Evolutionary conservation across 2,888 invertebrate species (phyloP), one percentile per base, ranked within the genome.

Genomic region (Cactoblastis cactorum): DNA sequence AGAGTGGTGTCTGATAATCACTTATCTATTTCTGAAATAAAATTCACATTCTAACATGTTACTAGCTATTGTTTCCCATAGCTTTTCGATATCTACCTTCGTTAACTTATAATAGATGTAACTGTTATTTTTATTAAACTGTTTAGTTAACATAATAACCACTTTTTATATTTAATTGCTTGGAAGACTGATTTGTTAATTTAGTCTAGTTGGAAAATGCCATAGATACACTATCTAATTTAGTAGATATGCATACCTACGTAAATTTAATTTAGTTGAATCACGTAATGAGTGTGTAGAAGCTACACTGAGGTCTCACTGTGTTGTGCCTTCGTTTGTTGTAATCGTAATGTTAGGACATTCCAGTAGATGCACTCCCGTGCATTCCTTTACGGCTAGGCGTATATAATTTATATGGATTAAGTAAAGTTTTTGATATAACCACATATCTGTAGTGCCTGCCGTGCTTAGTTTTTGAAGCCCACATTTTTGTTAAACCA

Each of bases 151-250:
- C 65, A 67, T 66, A 66, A 69, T 69, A n/a, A 69, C 76, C 78
- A 77, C 74, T 77, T 81, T 78, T 84, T 81, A 77, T 82, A 85
- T 82, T 71, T 86, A 84, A 80, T 84, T 80, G 59, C 77, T 80
- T 83, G 74, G 77, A 90, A 90, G 90, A 90, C 90, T 90, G 90
- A 90, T 89, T 87, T 83, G 85, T 88, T 89, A 87, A 78, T 86
- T 75, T 88, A 88, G 87, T 89, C 88, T 89, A 89, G 87, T 89
- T 88, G 81, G 83, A 83, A 79, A 86, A 88, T 88, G 89, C 89
- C 89, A 89, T 89, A 87, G 87, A 87, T 84, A 82, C 78, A 66
- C 73, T 76, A 70, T 71, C 67, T 71, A 77, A 73, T 66, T 67
- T 79, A 77, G 69, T 71, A 72, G 78, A 70, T 73, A 72, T 79